These are phyloP conservation scores for Ferdinandea cuprea DNA, from an alignment of 2,888 invertebrate genomes.

Conservation along the genomic window DNA sequence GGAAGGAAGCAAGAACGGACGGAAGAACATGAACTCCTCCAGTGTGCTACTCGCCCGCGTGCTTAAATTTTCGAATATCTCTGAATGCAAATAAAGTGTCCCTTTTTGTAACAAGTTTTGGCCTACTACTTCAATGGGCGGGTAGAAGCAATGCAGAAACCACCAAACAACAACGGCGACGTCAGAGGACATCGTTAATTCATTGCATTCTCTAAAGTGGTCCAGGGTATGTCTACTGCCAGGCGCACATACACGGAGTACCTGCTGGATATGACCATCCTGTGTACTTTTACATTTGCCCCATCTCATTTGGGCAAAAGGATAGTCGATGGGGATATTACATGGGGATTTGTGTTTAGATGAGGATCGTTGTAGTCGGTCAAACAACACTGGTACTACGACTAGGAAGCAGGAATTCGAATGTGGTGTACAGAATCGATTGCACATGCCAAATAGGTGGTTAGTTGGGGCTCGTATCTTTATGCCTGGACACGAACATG, in stretches of 20 bases:
- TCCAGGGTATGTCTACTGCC: constrained; percentile 1
- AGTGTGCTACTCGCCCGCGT: constrained; percentile 15
- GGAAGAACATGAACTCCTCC: constrained; percentile 40
- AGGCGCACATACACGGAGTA: constrained; percentile 3
- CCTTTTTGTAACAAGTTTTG: constrained; percentile 53
- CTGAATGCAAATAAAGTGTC: constrained; percentile 59
- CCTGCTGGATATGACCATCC: constrained; percentile 8
- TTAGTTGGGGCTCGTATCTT: constrained; percentile 31
- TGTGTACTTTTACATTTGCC: constrained; percentile 25
- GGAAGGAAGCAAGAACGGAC: no score
- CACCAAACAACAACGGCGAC: constrained; percentile 43
- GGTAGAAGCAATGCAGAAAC: constrained; percentile 19
- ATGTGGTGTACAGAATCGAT: constrained; percentile 35
- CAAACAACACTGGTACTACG: constrained; percentile 37
- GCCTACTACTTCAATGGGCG: constrained; percentile 44
- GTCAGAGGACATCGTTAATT: constrained; percentile 60
- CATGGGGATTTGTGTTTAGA: constrained; percentile 66
- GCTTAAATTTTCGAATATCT: constrained; percentile 45
- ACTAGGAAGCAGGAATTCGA: constrained; percentile 38
- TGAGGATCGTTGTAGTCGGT: constrained; percentile 59
- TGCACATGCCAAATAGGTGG: constrained; percentile 23
- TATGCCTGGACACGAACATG: constrained; percentile 48
- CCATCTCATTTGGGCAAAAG: constrained; percentile 32
- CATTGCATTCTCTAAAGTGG: constrained; percentile 47
- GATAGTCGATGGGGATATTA: constrained; percentile 55